Percentiles rank a stretch among this genome's conserved stretches.
Evolutionary conservation across 2,797 vertebrate species (phyloP).

Genomic region (Neoniphon sammara): DNA sequence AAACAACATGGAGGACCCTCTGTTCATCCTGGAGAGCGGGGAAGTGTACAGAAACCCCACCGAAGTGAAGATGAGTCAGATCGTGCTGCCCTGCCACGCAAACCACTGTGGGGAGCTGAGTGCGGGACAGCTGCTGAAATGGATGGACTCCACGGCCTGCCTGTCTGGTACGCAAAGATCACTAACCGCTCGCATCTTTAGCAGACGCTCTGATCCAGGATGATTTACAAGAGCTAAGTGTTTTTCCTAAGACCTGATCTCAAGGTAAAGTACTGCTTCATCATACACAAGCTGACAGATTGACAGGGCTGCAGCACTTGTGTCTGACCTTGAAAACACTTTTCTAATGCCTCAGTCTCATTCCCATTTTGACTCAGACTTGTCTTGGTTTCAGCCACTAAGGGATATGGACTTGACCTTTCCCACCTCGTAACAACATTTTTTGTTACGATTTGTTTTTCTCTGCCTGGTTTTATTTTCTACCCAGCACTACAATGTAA

Average conservation of each 20-base stretch:
- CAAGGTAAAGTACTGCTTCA: background rate
- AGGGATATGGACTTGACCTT: too few species aligned
- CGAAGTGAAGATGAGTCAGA: constrained; percentile 97
- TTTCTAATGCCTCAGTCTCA: too few species aligned
- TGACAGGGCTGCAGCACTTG: background rate
- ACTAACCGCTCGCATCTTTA: background rate
- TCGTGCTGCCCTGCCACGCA: constrained; percentile 94
- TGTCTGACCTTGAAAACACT: too few species aligned
- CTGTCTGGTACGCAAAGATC: constrained; percentile 86
- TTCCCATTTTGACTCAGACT: too few species aligned
- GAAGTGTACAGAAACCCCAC: constrained; percentile 87
- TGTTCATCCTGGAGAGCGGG: constrained; percentile 73
- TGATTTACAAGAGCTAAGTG: background rate
- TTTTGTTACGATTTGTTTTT: too few species aligned
- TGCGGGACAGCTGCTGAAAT: constrained; percentile 93
- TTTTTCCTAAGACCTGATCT: background rate
- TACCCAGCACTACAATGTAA: too few species aligned
- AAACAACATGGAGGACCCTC: constrained; percentile 46
- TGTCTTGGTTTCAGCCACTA: too few species aligned
- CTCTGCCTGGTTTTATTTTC: too few species aligned
- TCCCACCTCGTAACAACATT: too few species aligned
- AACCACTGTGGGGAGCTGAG: constrained; percentile 93
- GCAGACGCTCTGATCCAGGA: background rate
- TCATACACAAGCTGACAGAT: background rate
- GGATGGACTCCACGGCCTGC: constrained; percentile 97